Evolutionary conservation across 2,113 vertebrate genomes (phyloP).

Genomic region (Cygnus atratus): DNA sequence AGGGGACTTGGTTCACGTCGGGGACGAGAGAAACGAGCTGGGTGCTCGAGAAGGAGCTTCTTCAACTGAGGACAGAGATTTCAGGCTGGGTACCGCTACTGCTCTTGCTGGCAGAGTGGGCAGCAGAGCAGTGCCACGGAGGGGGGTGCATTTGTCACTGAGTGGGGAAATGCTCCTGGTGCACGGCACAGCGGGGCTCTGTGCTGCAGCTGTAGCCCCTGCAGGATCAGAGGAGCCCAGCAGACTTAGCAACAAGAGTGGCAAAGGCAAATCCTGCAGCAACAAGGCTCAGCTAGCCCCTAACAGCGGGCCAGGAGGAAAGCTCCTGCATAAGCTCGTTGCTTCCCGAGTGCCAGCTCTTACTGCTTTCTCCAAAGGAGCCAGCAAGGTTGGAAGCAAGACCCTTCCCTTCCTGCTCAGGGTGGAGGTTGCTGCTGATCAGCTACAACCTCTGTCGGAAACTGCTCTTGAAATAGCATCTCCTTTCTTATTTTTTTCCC

Average conservation of each 20-base stretch:
- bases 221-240: background rate
- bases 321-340: accelerated
- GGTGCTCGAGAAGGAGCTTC: background rate
- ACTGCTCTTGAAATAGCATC: background rate
- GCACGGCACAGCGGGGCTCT: accelerated
- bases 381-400: background rate
- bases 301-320: background rate
- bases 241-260: background rate
- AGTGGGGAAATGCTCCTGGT: background rate
- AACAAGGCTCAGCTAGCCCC: background rate
- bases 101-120: background rate
- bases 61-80: background rate
- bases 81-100: background rate
- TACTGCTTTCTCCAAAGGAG: background rate
- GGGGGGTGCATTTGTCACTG: accelerated
- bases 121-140: background rate
- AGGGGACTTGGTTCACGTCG: accelerated
- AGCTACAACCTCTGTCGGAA: background rate
- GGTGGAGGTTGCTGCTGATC: background rate
- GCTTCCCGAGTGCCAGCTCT: background rate
- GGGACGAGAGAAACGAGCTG: background rate
- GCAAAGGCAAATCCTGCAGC: background rate
- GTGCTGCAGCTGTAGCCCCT: background rate
- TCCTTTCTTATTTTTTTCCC: background rate
- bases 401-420: background rate